A percentile compares a stretch with the other conserved stretches of the same genome.
Conservation (phyloP, 2,888 invertebrate species). For the Spatulosminthurus flaviceps region DNA sequence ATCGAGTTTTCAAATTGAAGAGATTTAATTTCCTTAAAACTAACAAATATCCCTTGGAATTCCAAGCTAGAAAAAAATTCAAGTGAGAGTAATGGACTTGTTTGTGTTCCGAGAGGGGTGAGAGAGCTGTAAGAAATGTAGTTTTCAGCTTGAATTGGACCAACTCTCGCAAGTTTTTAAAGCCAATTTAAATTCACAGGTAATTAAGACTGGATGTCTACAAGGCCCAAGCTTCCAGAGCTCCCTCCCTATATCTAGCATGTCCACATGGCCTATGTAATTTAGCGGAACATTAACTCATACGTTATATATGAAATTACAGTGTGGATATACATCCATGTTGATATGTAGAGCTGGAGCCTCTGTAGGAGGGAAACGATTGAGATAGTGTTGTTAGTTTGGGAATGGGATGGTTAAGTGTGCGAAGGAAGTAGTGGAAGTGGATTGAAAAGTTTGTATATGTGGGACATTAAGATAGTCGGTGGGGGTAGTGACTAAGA, state of each 20-base stretch:
- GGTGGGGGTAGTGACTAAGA: neutral
- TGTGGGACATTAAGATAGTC: constrained; percentile 23
- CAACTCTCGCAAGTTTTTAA: neutral
- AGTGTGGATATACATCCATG: too few relatives aligned
- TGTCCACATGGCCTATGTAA: too few relatives aligned
- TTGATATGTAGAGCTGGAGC: too few relatives aligned
- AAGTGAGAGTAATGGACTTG: constrained; percentile 9
- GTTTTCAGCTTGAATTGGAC: neutral
- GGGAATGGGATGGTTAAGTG: constrained; percentile 11
- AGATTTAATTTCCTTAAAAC: too few relatives aligned
- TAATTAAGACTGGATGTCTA: constrained; percentile 9
- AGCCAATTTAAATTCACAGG: constrained; percentile 27
- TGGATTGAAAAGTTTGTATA: constrained; percentile 34
- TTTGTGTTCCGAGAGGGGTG: neutral
- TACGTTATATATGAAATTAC: too few relatives aligned
- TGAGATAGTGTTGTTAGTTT: neutral
- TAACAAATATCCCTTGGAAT: too few relatives aligned
- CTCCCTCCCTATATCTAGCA: too few relatives aligned
- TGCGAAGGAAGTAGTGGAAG: constrained; percentile 16
- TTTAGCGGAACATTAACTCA: too few relatives aligned
- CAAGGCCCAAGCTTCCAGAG: too few relatives aligned
- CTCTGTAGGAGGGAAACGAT: neutral
- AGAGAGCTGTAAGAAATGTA: neutral
- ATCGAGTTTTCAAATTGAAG: too few relatives aligned
- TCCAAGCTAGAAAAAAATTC: neutral